These are phyloP conservation scores for Molorchus minor DNA, from an alignment of 2,888 invertebrate species.

Conservation along the genomic window DNA sequence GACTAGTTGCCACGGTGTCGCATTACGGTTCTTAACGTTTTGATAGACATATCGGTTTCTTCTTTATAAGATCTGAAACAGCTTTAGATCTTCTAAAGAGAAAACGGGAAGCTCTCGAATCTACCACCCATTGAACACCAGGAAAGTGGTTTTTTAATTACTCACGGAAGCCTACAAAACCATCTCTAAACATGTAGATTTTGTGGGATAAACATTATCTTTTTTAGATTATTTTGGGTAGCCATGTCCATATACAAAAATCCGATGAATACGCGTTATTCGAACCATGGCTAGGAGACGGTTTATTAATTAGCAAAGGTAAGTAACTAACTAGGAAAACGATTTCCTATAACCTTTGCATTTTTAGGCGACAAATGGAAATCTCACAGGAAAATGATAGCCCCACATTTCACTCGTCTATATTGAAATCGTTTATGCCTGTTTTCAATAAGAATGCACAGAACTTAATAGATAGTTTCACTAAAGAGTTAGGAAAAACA, in stretches of 20 bases:
- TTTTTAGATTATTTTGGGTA: constrained; percentile 53
- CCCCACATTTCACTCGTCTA: constrained; percentile 65
- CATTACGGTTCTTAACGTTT: no score
- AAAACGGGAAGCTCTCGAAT: no score
- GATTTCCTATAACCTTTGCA: not conserved
- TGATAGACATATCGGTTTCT: no score
- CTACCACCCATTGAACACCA: not conserved
- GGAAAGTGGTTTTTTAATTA: constrained; percentile 4
- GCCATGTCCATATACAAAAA: constrained; percentile 58
- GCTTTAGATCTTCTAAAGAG: no score
- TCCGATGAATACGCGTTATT: constrained; percentile 58
- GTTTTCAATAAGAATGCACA: constrained; percentile 64
- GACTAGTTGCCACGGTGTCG: no score
- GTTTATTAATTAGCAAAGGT: constrained; percentile 60
- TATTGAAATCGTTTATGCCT: constrained; percentile 66
- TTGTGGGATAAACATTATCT: not conserved
- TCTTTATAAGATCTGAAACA: no score
- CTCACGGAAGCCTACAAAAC: not conserved
- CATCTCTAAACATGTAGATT: not conserved
- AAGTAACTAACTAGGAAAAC: constrained; percentile 15
- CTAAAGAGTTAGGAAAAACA: constrained; percentile 59
- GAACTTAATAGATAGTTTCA: constrained; percentile 59
- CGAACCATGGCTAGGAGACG: constrained; percentile 62
- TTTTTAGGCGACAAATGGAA: constrained; percentile 64
- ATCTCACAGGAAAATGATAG: constrained; percentile 65